Percentiles rank a stretch among this genome's conserved stretches.
Conservation (phyloP, 1,140 invertebrate species). For the Asbolus verrucosus region DNA sequence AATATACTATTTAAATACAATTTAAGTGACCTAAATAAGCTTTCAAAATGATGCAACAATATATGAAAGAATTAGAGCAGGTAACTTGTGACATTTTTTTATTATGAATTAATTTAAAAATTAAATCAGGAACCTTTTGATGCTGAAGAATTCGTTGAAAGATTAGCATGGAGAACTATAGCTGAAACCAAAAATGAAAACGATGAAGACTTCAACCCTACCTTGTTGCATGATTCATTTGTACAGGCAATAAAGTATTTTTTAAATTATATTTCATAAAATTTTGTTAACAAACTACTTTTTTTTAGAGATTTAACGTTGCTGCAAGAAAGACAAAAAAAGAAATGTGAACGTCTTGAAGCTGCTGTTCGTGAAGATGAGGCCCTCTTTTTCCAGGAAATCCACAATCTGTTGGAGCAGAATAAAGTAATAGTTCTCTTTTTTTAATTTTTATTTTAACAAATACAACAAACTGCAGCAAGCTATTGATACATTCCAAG, state of each 20-base stretch:
- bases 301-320: slow-evolving; percentile 75
- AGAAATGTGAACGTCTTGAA: slow-evolving; percentile 90
- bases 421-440: slow-evolving; percentile 75
- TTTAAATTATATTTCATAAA: slow-evolving; percentile 10
- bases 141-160: slow-evolving; percentile 96
- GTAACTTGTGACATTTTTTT: slow-evolving; percentile 68
- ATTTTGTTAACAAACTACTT: slow-evolving; percentile 41
- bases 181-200: slow-evolving; percentile 77
- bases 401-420: slow-evolving; percentile 86
- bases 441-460: neutral
- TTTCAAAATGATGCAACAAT: slow-evolving; percentile 85
- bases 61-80: slow-evolving; percentile 84
- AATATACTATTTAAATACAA: too few species aligned
- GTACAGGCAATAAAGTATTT: slow-evolving; percentile 86
- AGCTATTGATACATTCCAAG: slow-evolving; percentile 89
- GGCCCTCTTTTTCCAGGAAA: slow-evolving; percentile 82
- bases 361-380: slow-evolving; percentile 88
- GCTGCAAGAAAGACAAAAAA: slow-evolving; percentile 86
- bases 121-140: slow-evolving; percentile 88
- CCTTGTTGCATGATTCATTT: slow-evolving; percentile 90
- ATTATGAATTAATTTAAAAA: slow-evolving; percentile 5
- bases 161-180: slow-evolving; percentile 93
- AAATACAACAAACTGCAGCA: slow-evolving; percentile 70
- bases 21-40: too few species aligned
- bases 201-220: slow-evolving; percentile 80